Base-by-base conservation (phyloP, 2,113 vertebrate species). In the Mirounga angustirostris region DNA sequence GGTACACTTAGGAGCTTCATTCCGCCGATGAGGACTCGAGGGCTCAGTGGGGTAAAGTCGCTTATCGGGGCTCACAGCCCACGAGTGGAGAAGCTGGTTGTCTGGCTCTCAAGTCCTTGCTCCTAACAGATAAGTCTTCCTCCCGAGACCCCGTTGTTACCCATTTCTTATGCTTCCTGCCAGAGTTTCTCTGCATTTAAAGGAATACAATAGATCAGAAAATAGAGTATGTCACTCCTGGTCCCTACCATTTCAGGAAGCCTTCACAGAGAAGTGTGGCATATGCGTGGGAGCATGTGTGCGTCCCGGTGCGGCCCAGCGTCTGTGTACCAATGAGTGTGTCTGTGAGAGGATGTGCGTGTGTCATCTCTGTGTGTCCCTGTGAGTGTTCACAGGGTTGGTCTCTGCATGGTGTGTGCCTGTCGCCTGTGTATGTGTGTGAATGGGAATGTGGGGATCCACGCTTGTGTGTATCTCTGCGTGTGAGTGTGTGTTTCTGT, bases 391-490 rank as follows among this genome's bases (percentile, higher is more conserved):
- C 67, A 36, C 16, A 36, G 33, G 67, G 18, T n/a, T 18, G n/a
- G 67, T 21, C 18, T n/a, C 24, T 58, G 69, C 43, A 4, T 36
- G 1, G 58, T 78, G 8, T 36, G 36, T 50, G 7, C 52, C 33
- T 54, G 67, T 13, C 5, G 7, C 9, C 18, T 54, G 33, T 26
- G 18, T 43, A 26, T 56, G 12, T 56, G 3, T 16, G 13, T 84
- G 46, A 30, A 26, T 26, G 5, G 63, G 71, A 46, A 4, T 33
- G 54, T 65, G 33, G 30, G 18, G 30, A 54, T 71, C 52, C 9
- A 5, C 11, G 43, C 5, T 19, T 3, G 0, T 8, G 3, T 40
- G 5, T 3, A 12, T 36, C 12, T 61, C n/a, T 78, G 7, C 46
- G 43, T 54, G 43, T 4, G 26, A 76, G 26, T 15, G 13, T 46